A percentile compares a stretch with the other conserved stretches of the same genome.
These are phyloP conservation scores for Lasioglossum villosulum DNA, from an alignment of 2,888 invertebrate genomes.

Conservation along the genomic window DNA sequence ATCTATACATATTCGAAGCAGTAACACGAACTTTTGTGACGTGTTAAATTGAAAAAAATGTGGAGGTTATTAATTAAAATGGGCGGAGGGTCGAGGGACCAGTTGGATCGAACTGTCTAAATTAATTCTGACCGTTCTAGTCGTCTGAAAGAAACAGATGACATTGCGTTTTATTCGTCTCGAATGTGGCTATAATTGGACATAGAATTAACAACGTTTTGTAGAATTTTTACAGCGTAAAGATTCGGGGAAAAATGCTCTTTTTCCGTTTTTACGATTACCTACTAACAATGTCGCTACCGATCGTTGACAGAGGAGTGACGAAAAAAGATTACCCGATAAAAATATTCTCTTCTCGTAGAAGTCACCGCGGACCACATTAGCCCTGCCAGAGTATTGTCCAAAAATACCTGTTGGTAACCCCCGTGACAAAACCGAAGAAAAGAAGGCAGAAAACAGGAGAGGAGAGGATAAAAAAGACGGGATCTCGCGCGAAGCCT, in stretches of 20 bases:
- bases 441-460: constrained; percentile 5
- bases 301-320: not conserved
- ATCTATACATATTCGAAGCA: not conserved
- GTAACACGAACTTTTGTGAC: not conserved
- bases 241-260: not conserved
- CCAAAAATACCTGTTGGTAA: constrained; percentile 46
- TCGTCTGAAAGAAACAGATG: not conserved
- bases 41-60: not conserved
- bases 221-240: not conserved
- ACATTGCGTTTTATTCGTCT: not conserved
- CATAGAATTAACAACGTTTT: not conserved
- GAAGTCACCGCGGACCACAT: not conserved
- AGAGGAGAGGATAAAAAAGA: not conserved
- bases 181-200: not conserved
- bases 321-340: constrained; percentile 21
- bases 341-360: constrained; percentile 27
- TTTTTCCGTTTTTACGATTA: not conserved
- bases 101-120: not conserved
- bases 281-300: not conserved
- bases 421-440: constrained; percentile 23
- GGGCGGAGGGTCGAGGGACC: not conserved
- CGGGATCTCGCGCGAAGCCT: constrained; percentile 26
- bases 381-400: constrained; percentile 15
- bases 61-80: not conserved
- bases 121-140: not conserved